These are phyloP conservation scores for Nannoperca australis DNA, from an alignment of 2,797 vertebrate species.

Conservation along the genomic window DNA sequence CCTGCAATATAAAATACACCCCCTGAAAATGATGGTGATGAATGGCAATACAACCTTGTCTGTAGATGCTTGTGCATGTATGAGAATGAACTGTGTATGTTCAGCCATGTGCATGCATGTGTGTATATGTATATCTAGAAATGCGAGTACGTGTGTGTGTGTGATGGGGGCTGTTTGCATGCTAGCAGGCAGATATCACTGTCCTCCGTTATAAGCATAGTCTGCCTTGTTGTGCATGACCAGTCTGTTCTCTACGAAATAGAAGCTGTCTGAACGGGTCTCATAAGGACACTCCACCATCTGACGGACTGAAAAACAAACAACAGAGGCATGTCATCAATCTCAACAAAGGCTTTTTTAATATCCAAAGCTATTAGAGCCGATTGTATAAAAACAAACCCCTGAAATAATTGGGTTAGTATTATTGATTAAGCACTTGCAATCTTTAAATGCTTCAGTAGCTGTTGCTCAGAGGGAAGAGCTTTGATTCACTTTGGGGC, in stretches of 20 bases:
- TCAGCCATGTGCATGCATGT: conserved; percentile 23
- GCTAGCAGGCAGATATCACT: conserved; percentile 59
- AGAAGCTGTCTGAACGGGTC: conserved; percentile 95
- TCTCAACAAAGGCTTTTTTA: not conserved
- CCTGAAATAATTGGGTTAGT: not conserved
- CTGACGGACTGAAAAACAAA: conserved; percentile 87
- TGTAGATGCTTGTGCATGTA: conserved; percentile 13
- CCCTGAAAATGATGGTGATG: conserved; percentile 12
- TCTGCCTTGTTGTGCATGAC: conserved; percentile 97
- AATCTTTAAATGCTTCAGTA: not conserved
- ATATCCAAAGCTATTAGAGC: not conserved
- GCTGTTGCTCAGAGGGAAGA: not conserved
- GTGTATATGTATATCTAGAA: not conserved
- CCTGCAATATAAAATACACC: conserved; percentile 22
- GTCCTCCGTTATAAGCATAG: conserved; percentile 93
- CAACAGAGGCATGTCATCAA: conserved; percentile 32
- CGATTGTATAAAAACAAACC: not conserved
- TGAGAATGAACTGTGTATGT: conserved; percentile 17
- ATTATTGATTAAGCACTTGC: not conserved
- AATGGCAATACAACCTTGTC: not conserved
- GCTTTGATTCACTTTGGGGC: not conserved
- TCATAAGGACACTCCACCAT: conserved; percentile 94
- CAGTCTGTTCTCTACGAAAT: conserved; percentile 95
- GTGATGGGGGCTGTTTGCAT: conserved; percentile 3
- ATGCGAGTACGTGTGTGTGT: not conserved